Evolutionary conservation across 2,888 invertebrate species (phyloP), one percentile per base, ranked within the genome.

Genomic region (Allophyes oxyacanthae): DNA sequence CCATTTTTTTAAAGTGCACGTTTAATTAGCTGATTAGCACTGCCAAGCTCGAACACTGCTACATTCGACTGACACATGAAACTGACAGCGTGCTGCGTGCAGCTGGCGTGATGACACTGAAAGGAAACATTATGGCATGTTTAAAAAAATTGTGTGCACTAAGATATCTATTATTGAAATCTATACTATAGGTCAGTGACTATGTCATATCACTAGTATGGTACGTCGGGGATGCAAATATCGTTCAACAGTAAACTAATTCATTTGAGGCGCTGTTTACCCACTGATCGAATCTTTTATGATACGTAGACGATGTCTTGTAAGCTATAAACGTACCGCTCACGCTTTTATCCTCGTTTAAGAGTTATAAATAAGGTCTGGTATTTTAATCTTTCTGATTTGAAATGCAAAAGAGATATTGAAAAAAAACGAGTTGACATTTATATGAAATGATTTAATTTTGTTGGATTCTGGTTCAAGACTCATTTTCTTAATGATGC

Each of bases 21-120:
- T 60, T 51, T 60, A 61, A n/a, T n/a, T n/a, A n/a, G n/a, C n/a
- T n/a, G n/a, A 67, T 63, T 51, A 61, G 34, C 52, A 52, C 8
- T 9, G 38, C 46, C 33, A 15, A 28, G 14, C 28, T n/a, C 10
- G 1, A 10, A 1, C n/a, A 32, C 8, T 32, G 1, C n/a, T 10
- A 9, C n/a, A 10, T 9, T 10, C 32, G 32, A 10, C 10, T 32
- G 2, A 8, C 8, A 1, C 2, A 28, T 8, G 7, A 28, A 28
- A 6, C 28, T 20, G n/a, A n/a, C n/a, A n/a, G n/a, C n/a, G n/a
- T n/a, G n/a, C n/a, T n/a, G n/a, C n/a, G n/a, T n/a, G n/a, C n/a
- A n/a, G n/a, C n/a, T n/a, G n/a, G n/a, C n/a, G n/a, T n/a, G n/a
- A n/a, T n/a, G n/a, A n/a, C n/a, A n/a, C n/a, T n/a, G n/a, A n/a